Base-by-base conservation (phyloP, 2,888 invertebrate species). In the Mamestra brassicae region DNA sequence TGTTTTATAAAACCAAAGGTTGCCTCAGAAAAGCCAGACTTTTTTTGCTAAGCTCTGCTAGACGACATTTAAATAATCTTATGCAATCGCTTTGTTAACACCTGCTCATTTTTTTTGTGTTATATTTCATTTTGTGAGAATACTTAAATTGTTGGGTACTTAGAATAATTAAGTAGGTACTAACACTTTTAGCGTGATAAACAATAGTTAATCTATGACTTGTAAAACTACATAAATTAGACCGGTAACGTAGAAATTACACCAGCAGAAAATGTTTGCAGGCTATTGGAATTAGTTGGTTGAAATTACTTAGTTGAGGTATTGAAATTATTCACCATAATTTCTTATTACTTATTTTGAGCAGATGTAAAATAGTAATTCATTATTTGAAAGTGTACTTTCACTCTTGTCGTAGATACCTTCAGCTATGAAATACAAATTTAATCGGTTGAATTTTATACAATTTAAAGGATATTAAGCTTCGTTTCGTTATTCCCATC, bases 1-100 rank as follows among this genome's bases (percentile, higher is more conserved):
- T 80, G 85, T 85, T 86, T 83, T 45, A 76, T 68, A 52, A 68
- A 75, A 80, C 63, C 67, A 75, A 63, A 80, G 50, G 11, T 36
- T 69, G 62, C 45, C 52, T n/a, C 42, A 58, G 57, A 66, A 62
- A 10, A 62, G 17, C 1, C 15, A 55, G 42, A 64, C 10, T 10
- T 71, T 55, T 65, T 70, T 55, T 61, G 34, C 13, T 66, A 34
- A 62, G 17, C 1, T 52, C 2, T 50, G 4, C 3, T n/a, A 72
- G 50, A 17, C 3, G 3, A 8, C 26, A 26, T 67, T 79, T 1
- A 42, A 75, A 75, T 64, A 50, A 42, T 61, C 54, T 66, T 36
- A 34, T 17, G 45, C 55, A 58, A 66, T 57, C 7, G 54, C 4
- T 68, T 34, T 63, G 50, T 67, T 67, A 52, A 74, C 66, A 80